Percentiles rank a stretch among this genome's conserved stretches.
phyloP scores from a whole-genome alignment of 2,113 vertebrate genomes.

The Poecile atricapillus region DNA sequence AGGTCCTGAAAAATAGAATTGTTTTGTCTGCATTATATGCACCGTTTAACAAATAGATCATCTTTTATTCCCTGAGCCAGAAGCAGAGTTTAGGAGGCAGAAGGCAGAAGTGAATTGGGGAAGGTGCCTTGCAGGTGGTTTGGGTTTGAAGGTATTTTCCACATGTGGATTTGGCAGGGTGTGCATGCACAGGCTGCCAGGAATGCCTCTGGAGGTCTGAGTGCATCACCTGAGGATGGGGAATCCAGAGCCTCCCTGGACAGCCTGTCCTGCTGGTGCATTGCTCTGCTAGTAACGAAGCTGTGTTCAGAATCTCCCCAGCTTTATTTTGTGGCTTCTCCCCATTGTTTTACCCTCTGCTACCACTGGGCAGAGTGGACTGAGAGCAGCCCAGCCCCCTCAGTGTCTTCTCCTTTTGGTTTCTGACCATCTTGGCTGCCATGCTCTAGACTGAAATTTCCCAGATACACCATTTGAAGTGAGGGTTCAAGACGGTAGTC shows the following conservation, averaged over 20 bases:
- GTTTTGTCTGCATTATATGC: not conserved
- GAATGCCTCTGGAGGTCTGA: not conserved
- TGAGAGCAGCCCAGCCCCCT: not conserved
- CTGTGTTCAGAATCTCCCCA: not conserved
- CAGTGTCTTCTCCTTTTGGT: not conserved
- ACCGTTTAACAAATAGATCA: not conserved
- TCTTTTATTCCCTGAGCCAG: not conserved
- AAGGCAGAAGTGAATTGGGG: not conserved
- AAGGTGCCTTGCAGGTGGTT: not conserved
- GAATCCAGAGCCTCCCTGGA: not conserved
- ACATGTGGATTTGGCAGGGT: rapidly evolving
- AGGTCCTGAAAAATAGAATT: not conserved
- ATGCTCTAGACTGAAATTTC: not conserved
- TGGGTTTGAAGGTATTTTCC: not conserved
- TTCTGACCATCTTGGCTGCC: not conserved
- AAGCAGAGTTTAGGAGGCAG: not conserved
- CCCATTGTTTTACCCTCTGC: not conserved
- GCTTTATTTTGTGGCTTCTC: not conserved
- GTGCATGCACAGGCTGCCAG: not conserved
- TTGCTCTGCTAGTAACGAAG: not conserved
- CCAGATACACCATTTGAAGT: not conserved
- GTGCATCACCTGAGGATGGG: not conserved
- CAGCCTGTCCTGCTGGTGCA: too few species aligned
- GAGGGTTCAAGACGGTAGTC: not conserved
- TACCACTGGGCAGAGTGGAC: not conserved